Evolutionary conservation across 2,888 invertebrate genomes (phyloP).

Genomic region (Arenicola marina): DNA sequence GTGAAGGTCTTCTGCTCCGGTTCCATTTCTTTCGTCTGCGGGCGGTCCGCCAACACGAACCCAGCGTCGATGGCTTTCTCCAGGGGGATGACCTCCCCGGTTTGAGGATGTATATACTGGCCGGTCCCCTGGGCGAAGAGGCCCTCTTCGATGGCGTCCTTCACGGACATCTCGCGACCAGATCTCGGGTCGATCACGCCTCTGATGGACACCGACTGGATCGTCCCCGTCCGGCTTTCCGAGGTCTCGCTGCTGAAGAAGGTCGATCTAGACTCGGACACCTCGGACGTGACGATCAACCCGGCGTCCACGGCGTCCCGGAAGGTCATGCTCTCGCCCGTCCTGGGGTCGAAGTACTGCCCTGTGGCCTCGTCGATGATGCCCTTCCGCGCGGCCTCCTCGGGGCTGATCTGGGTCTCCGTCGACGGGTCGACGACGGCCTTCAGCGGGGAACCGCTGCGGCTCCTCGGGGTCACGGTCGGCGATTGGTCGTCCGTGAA

Average conservation of each 20-base stretch:
- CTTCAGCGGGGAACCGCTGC: constrained; percentile 25
- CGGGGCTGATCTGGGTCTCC: constrained; percentile 42
- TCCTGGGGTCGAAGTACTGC: constrained; percentile 66
- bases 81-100: constrained; percentile 81
- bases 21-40: neutral
- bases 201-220: constrained; percentile 30
- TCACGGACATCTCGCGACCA: constrained; percentile 57
- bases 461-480: neutral
- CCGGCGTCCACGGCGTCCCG: constrained; percentile 31
- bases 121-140: constrained; percentile 22
- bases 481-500: neutral
- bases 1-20: constrained; percentile 70
- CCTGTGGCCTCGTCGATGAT: constrained; percentile 19
- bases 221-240: neutral
- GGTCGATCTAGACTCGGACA: neutral
- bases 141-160: constrained; percentile 68
- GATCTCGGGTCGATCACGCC: constrained; percentile 60
- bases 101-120: constrained; percentile 67
- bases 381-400: constrained; percentile 37
- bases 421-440: constrained; percentile 60
- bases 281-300: neutral
- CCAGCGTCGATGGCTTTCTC: constrained; percentile 34
- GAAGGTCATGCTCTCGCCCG: constrained; percentile 73
- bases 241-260: neutral
- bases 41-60: constrained; percentile 15